phyloP scores from a whole-genome alignment of 2,113 vertebrate genomes.

The Notarius quadriscutis region DNA sequence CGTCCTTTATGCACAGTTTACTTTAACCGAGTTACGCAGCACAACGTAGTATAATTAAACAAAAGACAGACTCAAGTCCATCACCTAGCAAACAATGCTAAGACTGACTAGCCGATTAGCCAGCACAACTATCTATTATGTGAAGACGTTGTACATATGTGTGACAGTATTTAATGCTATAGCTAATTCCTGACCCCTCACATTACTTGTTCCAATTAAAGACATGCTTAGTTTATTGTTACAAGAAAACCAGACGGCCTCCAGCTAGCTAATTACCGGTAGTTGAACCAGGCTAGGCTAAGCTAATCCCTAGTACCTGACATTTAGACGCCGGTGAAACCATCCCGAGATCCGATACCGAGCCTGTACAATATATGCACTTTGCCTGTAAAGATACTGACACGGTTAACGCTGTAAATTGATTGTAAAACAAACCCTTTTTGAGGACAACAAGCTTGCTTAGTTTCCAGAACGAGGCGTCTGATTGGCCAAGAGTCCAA shows the following conservation, averaged over 20 bases:
- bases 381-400: background rate
- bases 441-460: background rate
- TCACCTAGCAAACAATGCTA: background rate
- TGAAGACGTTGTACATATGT: background rate
- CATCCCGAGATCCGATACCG: background rate
- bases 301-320: slow-evolving; percentile 14
- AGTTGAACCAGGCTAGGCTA: background rate
- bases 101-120: background rate
- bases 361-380: no score
- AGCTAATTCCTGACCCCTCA: background rate
- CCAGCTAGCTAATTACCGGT: background rate
- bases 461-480: background rate
- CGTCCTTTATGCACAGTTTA: background rate
- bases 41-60: background rate
- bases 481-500: background rate
- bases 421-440: background rate
- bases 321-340: background rate
- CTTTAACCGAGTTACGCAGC: background rate
- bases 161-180: background rate
- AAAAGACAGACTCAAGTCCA: no score
- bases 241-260: background rate
- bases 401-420: no score
- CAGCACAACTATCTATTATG: background rate
- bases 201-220: background rate
- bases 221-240: background rate